Evolutionary conservation across 2,888 invertebrate species (phyloP), one percentile per base, ranked within the genome.

Genomic region (Thereva unica): DNA sequence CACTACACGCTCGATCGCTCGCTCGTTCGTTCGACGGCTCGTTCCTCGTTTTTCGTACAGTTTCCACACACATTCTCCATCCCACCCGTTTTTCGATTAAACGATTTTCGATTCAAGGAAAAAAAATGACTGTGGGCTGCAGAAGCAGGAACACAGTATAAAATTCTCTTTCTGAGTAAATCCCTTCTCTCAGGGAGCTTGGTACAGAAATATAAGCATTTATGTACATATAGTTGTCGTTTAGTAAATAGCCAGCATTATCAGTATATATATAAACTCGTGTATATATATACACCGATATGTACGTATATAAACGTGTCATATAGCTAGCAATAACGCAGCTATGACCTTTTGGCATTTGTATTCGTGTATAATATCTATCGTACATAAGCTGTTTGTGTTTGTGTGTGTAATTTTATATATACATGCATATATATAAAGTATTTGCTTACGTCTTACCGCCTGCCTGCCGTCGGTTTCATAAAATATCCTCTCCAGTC

Each of bases 71-170:
- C 23, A 23, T 38, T 37, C 37, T 42, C 7, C 57, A 44, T 57
- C 44, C 57, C 44, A 57, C 57, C 23, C 57, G 23, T 57, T 57
- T 23, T 23, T 23, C 23, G 44, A 57, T 42, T 57, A 44, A 57
- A 45, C 12, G 49, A 49, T 57, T 57, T 23, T 45, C 44, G 35
- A 44, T 57, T 57, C 57, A 57, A 57, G 57, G 57, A 57, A 57
- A 57, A 57, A 23, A 23, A 23, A 23, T 23, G 23, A 57, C 57
- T 57, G 57, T 42, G 44, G 35, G 37, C 57, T 35, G 35, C 42
- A 57, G 57, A 49, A 49, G 45, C 44, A 9, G 2, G 42, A 23
- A 7, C n/a, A 35, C 10, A 35, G 37, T 38, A 57, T 35, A 37
- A 37, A 45, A 45, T 57, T 57, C 57, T 57, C 57, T 57, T 57